These are phyloP conservation scores for Apis cerana DNA, from an alignment of 1,140 invertebrate species.

Conservation along the genomic window DNA sequence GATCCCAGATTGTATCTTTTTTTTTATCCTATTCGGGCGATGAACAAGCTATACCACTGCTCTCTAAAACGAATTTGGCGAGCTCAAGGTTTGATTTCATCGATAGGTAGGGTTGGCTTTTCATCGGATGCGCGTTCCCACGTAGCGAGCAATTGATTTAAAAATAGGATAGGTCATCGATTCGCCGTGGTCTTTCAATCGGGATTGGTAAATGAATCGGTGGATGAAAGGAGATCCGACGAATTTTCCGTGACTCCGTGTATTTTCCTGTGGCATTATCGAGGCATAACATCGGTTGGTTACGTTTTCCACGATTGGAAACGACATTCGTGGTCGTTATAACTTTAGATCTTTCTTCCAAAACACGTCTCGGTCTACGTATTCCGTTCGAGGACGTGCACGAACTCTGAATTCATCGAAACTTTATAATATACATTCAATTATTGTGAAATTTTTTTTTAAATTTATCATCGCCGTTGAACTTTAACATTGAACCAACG, in stretches of 20 bases:
- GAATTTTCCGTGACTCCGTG: conserved; percentile 32
- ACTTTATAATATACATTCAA: neutral
- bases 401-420: neutral
- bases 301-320: conserved; percentile 29
- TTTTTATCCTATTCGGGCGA: conserved; percentile 2
- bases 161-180: conserved; percentile 66
- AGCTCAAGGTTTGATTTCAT: conserved; percentile 63
- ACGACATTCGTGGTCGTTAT: conserved; percentile 5
- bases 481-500: too few relatives aligned
- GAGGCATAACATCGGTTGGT: conserved; percentile 2
- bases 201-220: conserved; percentile 38
- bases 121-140: conserved; percentile 59
- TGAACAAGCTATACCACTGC: conserved; percentile 39
- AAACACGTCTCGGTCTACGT: neutral
- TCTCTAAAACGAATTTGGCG: conserved; percentile 60
- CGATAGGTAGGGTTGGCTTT: conserved; percentile 56
- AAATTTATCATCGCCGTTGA: too few relatives aligned
- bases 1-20: conserved; percentile 51
- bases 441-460: too few relatives aligned
- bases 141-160: conserved; percentile 64
- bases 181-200: conserved; percentile 57
- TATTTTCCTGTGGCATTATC: conserved; percentile 32
- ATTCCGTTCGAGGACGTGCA: neutral
- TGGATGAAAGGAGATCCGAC: conserved; percentile 34
- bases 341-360: neutral